Base-by-base conservation (phyloP, 2,797 vertebrate species). In the Furcifer pardalis region DNA sequence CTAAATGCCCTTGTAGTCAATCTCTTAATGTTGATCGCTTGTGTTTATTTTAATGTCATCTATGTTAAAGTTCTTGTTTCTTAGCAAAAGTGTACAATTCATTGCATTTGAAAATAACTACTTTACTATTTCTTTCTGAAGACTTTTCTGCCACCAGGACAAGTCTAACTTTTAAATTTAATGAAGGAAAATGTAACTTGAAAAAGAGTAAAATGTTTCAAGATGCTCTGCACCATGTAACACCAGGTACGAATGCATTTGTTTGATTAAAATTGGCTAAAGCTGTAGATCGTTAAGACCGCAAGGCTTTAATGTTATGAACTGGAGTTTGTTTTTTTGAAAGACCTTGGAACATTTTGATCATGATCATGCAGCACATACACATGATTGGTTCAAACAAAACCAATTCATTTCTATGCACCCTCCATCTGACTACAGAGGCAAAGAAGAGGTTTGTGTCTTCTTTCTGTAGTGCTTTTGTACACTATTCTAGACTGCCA, bases 91-190 rank as follows among this genome's bases (percentile, higher is more conserved):
- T 81, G 35, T 69, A 44, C 87, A 81, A 91, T 77, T 92, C 52
- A 56, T 56, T 3, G 21, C 65, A 85, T 91, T 85, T 76, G 35
- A 88, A 89, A 93, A 80, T 95, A 94, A 96, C 0, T 49, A 0
- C 94, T 7, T 91, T n/a, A 74, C 89, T 96, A 52, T 96, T 93
- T 96, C 91, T 96, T 93, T 86, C 92, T 96, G 95, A 96, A 93
- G 95, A 95, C 91, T 92, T 95, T 83, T 92, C 96, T 82, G 96
- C 96, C 93, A 90, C 98, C 94, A 98, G 97, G 95, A 97, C 98
- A 94, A 98, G 97, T 0, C 95, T 98, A 92, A 98, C 97, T 59
- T 98, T 99, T 95, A 98, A 96, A 92, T 96, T 98, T 88, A 97
- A 96, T 91, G 96, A 97, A 72, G 95, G 97, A 86, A 98, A 97